These are phyloP conservation scores for Ischnura elegans DNA, from an alignment of 2,888 invertebrate species.

Conservation along the genomic window DNA sequence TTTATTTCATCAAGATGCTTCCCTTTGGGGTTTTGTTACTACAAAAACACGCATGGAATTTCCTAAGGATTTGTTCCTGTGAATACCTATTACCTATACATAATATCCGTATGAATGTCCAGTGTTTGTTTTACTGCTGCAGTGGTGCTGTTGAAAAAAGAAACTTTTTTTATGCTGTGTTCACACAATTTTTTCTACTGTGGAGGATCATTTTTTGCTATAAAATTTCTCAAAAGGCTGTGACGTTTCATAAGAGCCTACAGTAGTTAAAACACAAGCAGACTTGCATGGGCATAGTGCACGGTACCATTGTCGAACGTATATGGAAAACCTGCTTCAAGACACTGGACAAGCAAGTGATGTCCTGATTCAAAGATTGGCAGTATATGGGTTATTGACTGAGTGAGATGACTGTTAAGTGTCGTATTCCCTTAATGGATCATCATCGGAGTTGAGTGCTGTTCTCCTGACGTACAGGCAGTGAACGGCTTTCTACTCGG, in stretches of 20 bases:
- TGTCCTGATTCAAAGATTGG: not conserved
- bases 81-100: too few species aligned
- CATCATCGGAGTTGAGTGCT: not conserved
- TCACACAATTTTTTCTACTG: constrained; percentile 46
- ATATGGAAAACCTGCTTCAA: not conserved
- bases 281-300: not conserved
- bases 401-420: constrained; percentile 1
- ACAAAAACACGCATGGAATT: not conserved
- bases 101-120: not conserved
- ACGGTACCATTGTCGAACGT: not conserved
- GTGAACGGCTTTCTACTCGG: not conserved
- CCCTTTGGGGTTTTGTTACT: not conserved
- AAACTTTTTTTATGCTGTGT: constrained; percentile 41
- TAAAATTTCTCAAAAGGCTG: constrained; percentile 46
- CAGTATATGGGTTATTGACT: not conserved
- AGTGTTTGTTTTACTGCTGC: constrained; percentile 21
- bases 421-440: not conserved
- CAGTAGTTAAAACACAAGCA: constrained; percentile 22
- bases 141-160: constrained; percentile 37
- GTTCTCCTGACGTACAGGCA: not conserved
- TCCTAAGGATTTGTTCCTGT: not conserved
- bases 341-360: not conserved
- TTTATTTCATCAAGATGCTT: constrained; percentile 33
- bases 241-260: constrained; percentile 54
- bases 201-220: constrained; percentile 53